Evolutionary conservation across 2,113 vertebrate species (phyloP), one percentile per base, ranked within the genome.

Genomic region (Progne subis): DNA sequence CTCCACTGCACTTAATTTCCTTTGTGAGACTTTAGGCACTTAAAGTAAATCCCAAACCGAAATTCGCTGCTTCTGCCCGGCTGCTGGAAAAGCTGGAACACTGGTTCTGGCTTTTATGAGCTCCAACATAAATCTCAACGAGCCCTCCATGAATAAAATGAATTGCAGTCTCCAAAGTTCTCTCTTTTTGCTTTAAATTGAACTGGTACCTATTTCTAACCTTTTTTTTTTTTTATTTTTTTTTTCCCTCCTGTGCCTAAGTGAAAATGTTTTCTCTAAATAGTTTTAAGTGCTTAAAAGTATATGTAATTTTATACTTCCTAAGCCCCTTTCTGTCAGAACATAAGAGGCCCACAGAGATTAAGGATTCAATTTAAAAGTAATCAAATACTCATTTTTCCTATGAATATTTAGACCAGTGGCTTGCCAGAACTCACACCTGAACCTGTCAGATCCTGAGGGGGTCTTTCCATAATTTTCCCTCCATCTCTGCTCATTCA

Each of bases 1-100:
- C 61, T 86, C 8, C 11, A 83, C 43, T 95, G 94, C 85, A 71
- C 47, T 92, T 96, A 12, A 90, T 91, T 93, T 90, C 32, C 82
- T 70, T 77, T 55, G 34, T 88, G 93, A 67, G 75, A 60, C 75
- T 93, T 94, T 0, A 46, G 79, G 85, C 79, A 26, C 52, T 86
- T 43, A 60, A 90, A 91, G 60, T 28, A 88, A 95, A 94, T 93
- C 85, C 67, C 75, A 71, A 16, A 26, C 18, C 2, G 39, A 83
- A 43, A 78, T 46, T 34, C 8, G 4, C 61, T 5, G 9, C 70
- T 8, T 11, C 44, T 75, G 29, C 52, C 57, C 5, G 65, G 14
- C 57, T 61, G 34, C 5, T 86, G 80, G 61, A 26, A 84, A 88
- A 49, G 65, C 86, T 68, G 80, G 55, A 86, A 67, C 43, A 1